Base-by-base conservation (phyloP, 2,113 vertebrate genomes). In the Chrysemys picta region DNA sequence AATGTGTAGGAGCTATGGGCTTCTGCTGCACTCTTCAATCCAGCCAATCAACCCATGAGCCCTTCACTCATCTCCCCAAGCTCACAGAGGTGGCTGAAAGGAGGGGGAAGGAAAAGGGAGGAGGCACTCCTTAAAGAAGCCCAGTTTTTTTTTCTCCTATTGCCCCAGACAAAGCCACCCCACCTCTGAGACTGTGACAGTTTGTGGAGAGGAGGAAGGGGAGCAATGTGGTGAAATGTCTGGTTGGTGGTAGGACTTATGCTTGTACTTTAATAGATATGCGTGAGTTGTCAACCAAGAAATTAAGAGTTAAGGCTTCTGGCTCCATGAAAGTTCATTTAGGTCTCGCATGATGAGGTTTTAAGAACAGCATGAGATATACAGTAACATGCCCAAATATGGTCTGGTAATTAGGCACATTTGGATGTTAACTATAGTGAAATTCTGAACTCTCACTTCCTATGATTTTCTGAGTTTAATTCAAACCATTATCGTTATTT, bases 1-100 rank as follows among this genome's bases (percentile, higher is more conserved):
- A 82, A 84, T 5, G 21, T 16, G 6, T 0, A 0, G 29, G 85
- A 79, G 25, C 31, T n/a, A 54, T 12, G 4, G 82, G 29, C 49
- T 94, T 80, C 69, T 16, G 4, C 0, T 5, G 17, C 9, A 2
- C 88, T 62, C 62, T 89, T 52, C 62, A 52, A 54, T 72, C 47
- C 21, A 57, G 25, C 53, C 82, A 75, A 5, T 5, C 22, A 84
- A 38, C 10, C 49, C 27, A 27, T 29, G 29, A 17, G 56, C 25
- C 24, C 62, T 2, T 5, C 29, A 49, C 13, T 50, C 8, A n/a
- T 31, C 45, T 57, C 14, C 54, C 35, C 14, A 0, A 1, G 25
- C 52, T 27, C 31, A 56, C 25, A 5, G 0, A 0, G n/a, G 35
- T 2, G 0, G 0, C 42, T 10, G 62, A 53, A 10, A 22, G 65